phyloP scores from a whole-genome alignment of 1,140 invertebrate species.

The Philotrypesis tridentata region DNA sequence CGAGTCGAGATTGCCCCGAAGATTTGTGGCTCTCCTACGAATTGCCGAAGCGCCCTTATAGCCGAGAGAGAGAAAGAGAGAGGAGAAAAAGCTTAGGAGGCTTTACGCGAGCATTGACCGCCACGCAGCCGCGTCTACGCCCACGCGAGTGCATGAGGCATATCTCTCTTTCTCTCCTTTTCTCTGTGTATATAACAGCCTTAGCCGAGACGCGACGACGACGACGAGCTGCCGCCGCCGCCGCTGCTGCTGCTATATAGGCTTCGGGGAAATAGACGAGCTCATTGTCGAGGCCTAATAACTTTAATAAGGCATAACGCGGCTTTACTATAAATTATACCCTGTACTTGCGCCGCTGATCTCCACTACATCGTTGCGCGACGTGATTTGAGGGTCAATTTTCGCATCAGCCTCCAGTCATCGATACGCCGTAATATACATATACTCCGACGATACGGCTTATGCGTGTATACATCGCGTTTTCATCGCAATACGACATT shows the following conservation, averaged over 20 bases:
- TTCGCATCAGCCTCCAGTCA: not conserved
- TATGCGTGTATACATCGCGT: not conserved
- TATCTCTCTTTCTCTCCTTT: not conserved
- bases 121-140: slow-evolving; percentile 24
- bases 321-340: slow-evolving; percentile 25
- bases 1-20: slow-evolving; percentile 36
- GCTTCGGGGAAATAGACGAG: slow-evolving; percentile 26
- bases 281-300: slow-evolving; percentile 28
- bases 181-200: too few relatives aligned
- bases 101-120: slow-evolving; percentile 39
- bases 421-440: too few relatives aligned
- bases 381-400: slow-evolving; percentile 23
- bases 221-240: not conserved
- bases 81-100: not conserved
- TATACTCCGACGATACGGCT: too few relatives aligned
- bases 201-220: not conserved
- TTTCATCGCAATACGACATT: slow-evolving; percentile 26
- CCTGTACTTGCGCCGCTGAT: slow-evolving; percentile 10
- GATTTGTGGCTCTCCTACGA: slow-evolving; percentile 43
- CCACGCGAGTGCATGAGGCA: slow-evolving; percentile 19
- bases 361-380: not conserved
- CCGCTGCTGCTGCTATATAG: too few relatives aligned
- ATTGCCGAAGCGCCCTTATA: slow-evolving; percentile 13
- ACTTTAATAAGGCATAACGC: slow-evolving; percentile 33
- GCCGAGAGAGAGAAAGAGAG: not conserved